Evolutionary conservation across 2,113 vertebrate genomes (phyloP).

Genomic region (Mungos mungo): DNA sequence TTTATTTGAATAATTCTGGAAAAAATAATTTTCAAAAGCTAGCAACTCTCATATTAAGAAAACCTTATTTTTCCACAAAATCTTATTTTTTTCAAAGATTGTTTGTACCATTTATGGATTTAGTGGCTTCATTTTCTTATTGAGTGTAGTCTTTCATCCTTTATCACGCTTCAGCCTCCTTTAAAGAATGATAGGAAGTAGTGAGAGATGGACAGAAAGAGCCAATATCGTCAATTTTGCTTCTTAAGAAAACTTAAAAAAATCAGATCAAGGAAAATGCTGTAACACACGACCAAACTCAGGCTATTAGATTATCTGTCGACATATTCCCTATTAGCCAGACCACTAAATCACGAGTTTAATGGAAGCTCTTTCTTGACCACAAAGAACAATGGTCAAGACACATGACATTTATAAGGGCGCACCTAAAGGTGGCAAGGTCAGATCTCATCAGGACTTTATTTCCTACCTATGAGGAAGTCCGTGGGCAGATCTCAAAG

Average conservation of each 20-base stretch:
- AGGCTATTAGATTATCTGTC: background rate
- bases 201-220: background rate
- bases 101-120: background rate
- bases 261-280: background rate
- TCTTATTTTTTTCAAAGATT: slow-evolving; percentile 36
- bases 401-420: background rate
- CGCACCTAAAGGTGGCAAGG: background rate
- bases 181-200: background rate
- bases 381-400: background rate
- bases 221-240: background rate
- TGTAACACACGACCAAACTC: background rate
- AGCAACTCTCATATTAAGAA: slow-evolving; percentile 9
- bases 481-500: background rate
- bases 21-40: slow-evolving; percentile 46
- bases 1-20: slow-evolving; percentile 29
- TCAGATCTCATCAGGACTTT: background rate
- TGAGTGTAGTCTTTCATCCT: background rate
- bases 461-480: background rate
- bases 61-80: slow-evolving; percentile 14
- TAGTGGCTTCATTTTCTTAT: slow-evolving; percentile 26
- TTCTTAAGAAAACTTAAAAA: slow-evolving; percentile 12
- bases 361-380: background rate
- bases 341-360: background rate
- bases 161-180: background rate
- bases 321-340: background rate